Base-by-base conservation (phyloP, 53 echinoderm and acorn worm genomes). In the Arbacia lixula region DNA sequence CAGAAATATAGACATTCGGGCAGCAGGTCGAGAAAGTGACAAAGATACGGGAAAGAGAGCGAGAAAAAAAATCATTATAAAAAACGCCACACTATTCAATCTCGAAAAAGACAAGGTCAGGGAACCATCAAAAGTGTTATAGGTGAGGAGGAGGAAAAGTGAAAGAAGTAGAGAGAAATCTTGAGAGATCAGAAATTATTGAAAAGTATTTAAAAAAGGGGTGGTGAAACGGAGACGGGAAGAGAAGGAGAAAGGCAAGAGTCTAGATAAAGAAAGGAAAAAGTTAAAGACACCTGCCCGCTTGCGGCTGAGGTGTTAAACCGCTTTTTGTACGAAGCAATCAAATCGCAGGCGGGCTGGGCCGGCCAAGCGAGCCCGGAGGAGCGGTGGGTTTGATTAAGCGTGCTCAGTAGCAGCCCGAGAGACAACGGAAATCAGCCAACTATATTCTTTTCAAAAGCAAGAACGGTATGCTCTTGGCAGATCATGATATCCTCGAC, bases 301-400 rank as follows among this genome's bases (percentile, higher is more conserved):
- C 41, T 68, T 10, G 2, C 43, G 39, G 69, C 69, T 68, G 43
- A 68, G n/a, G 40, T 68, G 69, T 41, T 41, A 68, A 68, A 68
- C 39, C 66, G 66, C 62, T 66, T 66, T n/a, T 66, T 66, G 36
- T 66, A 20, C 41, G 39, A 68, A 68, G 69, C 69, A 68, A 68
- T 68, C 69, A 41, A 41, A 42, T 41, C 69, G 39, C 69, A 41
- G 6, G 26, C 69, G 69, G 43, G 21, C 12, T 16, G 33, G 40
- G 69, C 9, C 12, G 16, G 39, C 40, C 69, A 22, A 68, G 41
- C 12, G 69, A 68, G 24, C 42, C 69, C 41, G 26, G 8, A n/a
- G 69, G 69, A 43, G 43, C 42, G 2, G 27, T 26, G 41, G 69
- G 39, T 68, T 68, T 68, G 69, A 68, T 68, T 68, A 68, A 68